Conservation (phyloP, 2,113 vertebrate genomes). For the Micromys minutus region DNA sequence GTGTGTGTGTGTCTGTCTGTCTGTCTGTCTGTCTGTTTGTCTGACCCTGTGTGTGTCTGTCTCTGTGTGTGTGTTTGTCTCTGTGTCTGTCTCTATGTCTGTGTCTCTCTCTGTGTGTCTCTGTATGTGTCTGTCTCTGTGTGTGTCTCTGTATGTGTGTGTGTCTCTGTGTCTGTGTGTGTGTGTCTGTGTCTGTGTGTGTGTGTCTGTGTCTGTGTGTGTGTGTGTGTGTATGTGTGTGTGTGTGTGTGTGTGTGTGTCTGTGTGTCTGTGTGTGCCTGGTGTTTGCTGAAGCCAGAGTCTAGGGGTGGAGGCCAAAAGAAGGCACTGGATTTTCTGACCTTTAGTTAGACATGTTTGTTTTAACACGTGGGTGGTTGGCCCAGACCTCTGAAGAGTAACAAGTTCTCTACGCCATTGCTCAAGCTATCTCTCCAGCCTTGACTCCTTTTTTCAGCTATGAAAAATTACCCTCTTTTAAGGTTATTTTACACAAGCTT, state of each 20-base stretch:
- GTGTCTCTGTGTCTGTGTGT: not conserved
- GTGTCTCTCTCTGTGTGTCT: too few species aligned
- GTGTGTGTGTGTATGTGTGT: not conserved
- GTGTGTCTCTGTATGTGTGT: too few species aligned
- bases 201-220: not conserved
- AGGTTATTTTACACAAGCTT: not conserved
- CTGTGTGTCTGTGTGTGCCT: not conserved
- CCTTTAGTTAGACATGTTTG: not conserved
- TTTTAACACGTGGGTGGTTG: not conserved
- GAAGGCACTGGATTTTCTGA: not conserved
- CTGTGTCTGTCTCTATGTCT: too few species aligned
- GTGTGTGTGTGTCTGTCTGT: not conserved
- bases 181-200: not conserved
- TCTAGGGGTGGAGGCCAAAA: not conserved
- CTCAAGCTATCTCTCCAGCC: not conserved
- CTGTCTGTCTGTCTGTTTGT: too few species aligned
- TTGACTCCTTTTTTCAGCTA: not conserved
- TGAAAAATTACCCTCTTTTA: conserved; percentile 35
- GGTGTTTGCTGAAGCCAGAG: not conserved
- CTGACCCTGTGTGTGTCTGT: too few species aligned
- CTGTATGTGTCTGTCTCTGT: too few species aligned
- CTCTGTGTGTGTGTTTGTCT: too few species aligned
- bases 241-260: not conserved
- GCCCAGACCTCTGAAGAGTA: not conserved
- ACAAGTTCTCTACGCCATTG: not conserved